phyloP scores from a whole-genome alignment of 2,797 vertebrate species.

The Sebastes oblongus region DNA sequence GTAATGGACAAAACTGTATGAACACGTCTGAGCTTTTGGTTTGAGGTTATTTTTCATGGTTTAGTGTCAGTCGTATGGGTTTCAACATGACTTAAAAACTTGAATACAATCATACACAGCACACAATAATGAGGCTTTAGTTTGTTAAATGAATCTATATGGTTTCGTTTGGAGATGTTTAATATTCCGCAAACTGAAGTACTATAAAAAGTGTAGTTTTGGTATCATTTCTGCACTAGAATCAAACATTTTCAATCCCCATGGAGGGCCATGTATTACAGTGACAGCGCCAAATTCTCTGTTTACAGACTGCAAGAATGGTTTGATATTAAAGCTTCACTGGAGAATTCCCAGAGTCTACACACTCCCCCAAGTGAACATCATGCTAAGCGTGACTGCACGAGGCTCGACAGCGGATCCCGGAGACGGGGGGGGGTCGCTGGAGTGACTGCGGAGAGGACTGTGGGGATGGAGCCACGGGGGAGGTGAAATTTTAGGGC shows the following conservation, averaged over 20 bases:
- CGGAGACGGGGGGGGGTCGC: neutral
- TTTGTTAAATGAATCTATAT: neutral
- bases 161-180: neutral
- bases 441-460: slow-evolving; percentile 32
- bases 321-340: neutral
- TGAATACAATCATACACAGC: neutral
- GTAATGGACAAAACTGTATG: neutral
- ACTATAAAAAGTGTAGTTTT: neutral
- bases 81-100: neutral
- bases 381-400: slow-evolving; percentile 3
- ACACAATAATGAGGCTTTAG: neutral
- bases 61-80: neutral
- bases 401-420: neutral
- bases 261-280: neutral
- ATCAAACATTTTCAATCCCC: neutral
- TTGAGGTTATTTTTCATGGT: neutral
- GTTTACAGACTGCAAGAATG: neutral
- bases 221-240: neutral
- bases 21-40: neutral
- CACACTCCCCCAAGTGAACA: slow-evolving; percentile 2
- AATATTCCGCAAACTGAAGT: neutral
- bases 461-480: slow-evolving; percentile 30
- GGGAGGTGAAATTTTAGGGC: slow-evolving; percentile 58
- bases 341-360: neutral
- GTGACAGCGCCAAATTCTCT: neutral